These are phyloP conservation scores for Brachyhypopomus gauderio DNA, from an alignment of 2,113 vertebrate genomes.

Conservation along the genomic window DNA sequence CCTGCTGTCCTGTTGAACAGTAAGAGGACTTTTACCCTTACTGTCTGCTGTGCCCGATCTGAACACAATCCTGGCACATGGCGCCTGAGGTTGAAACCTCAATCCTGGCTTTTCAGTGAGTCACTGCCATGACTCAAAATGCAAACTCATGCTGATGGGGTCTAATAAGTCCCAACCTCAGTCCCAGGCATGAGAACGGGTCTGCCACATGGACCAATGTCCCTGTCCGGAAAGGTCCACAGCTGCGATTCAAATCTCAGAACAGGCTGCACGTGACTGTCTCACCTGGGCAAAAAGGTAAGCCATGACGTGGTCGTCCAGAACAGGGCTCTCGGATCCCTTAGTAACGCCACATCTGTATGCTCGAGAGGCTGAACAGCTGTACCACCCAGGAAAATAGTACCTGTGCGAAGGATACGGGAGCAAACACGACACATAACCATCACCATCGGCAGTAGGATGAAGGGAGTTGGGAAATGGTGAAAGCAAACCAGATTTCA, in stretches of 20 bases:
- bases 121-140: too few relatives aligned
- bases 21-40: neutral
- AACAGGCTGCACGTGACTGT: neutral
- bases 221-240: too few relatives aligned
- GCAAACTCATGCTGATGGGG: too few relatives aligned
- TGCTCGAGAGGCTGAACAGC: slow-evolving; percentile 78
- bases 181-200: too few relatives aligned
- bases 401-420: slow-evolving; percentile 74
- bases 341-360: slow-evolving; percentile 85
- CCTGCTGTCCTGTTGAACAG: too few relatives aligned
- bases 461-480: too few relatives aligned
- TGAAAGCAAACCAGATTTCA: too few relatives aligned
- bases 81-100: too few relatives aligned
- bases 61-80: neutral
- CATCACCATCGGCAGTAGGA: neutral
- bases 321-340: slow-evolving; percentile 85
- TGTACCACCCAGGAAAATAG: slow-evolving; percentile 94
- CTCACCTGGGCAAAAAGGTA: slow-evolving; percentile 94
- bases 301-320: slow-evolving; percentile 90
- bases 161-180: too few relatives aligned
- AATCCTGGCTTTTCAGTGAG: too few relatives aligned
- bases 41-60: neutral
- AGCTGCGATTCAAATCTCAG: too few relatives aligned
- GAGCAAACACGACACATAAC: neutral
- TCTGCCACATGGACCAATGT: too few relatives aligned